Conservation (phyloP, 1,140 invertebrate genomes). For the Stegodyphus dumicola region DNA sequence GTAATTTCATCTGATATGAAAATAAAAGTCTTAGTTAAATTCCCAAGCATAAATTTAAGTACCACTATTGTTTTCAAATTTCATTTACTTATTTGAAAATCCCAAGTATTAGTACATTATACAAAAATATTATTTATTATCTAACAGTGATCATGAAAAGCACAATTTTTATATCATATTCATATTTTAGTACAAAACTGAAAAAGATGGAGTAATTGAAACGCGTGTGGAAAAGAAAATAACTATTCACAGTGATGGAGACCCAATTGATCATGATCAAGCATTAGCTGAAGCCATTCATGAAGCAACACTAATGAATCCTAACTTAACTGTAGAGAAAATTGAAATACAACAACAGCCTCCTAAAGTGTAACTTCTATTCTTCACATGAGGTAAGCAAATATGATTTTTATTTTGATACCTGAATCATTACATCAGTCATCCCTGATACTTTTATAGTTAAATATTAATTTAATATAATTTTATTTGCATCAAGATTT, state of each 20-base stretch:
- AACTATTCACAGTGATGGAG: constrained; percentile 94
- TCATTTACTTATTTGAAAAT: no score
- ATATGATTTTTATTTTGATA: not conserved
- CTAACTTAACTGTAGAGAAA: constrained; percentile 95
- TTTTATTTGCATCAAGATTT: no score
- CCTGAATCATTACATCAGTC: no score
- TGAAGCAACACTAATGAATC: constrained; percentile 94
- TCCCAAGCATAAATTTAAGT: no score
- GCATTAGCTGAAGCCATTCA: constrained; percentile 90
- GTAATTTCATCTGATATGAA: no score
- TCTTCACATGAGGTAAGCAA: not conserved
- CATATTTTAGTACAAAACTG: constrained; percentile 88
- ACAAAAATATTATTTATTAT: no score
- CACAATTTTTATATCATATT: not conserved
- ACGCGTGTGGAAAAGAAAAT: constrained; percentile 97
- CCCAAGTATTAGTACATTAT: no score
- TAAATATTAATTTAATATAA: no score
- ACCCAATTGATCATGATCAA: constrained; percentile 95
- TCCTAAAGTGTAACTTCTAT: constrained; percentile 23
- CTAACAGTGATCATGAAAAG: no score
- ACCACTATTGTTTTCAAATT: no score
- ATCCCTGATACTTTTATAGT: not conserved
- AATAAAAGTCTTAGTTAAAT: no score
- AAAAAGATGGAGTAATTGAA: constrained; percentile 94
- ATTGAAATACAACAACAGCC: constrained; percentile 89